phyloP scores from a whole-genome alignment of 2,888 invertebrate species.

The Agelastica alni region DNA sequence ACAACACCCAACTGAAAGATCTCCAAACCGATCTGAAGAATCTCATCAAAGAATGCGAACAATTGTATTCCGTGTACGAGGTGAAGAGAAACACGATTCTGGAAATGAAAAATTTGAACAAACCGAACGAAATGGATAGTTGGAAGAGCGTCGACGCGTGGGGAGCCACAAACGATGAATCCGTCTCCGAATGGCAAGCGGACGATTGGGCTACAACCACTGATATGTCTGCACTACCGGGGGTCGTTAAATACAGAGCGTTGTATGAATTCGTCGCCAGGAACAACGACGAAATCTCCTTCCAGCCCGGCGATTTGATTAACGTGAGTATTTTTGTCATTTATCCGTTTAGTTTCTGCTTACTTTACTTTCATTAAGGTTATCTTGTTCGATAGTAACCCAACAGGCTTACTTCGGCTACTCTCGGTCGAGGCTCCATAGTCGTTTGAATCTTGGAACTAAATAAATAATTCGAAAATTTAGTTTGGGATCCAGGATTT shows the following conservation, averaged over 20 bases:
- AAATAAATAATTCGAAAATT: too few relatives aligned
- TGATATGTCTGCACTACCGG: constrained; percentile 54
- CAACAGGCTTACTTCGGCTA: too few relatives aligned
- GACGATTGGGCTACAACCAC: constrained; percentile 47
- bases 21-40: constrained; percentile 69
- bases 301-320: constrained; percentile 93
- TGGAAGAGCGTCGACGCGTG: constrained; percentile 63
- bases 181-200: constrained; percentile 59
- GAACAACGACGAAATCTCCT: constrained; percentile 89
- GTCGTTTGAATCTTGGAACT: too few relatives aligned
- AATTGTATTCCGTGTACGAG: constrained; percentile 70
- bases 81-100: constrained; percentile 61
- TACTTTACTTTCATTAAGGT: too few relatives aligned
- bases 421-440: too few relatives aligned
- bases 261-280: constrained; percentile 93
- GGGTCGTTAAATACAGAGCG: constrained; percentile 78
- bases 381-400: too few relatives aligned
- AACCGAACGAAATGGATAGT: constrained; percentile 57
- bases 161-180: constrained; percentile 44
- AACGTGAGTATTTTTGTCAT: constrained; percentile 60
- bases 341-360: too few relatives aligned
- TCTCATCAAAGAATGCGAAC: constrained; percentile 71
- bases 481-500: too few relatives aligned
- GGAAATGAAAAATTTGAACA: constrained; percentile 55
- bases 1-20: constrained; percentile 76